Evolutionary conservation across 2,888 invertebrate genomes (phyloP).

Genomic region (Drosophila algonquin): DNA sequence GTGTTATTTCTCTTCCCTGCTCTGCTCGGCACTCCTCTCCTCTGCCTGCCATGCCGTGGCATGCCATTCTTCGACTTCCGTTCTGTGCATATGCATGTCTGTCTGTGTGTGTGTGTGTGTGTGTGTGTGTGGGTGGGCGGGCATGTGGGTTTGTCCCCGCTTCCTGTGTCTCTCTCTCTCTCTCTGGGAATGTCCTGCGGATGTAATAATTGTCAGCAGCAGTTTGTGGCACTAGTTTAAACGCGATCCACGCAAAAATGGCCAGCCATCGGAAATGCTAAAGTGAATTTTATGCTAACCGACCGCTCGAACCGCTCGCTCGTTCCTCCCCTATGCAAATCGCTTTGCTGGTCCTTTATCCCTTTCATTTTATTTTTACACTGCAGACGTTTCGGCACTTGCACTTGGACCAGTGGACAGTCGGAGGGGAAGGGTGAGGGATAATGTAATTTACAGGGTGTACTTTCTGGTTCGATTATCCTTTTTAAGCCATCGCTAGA

Average conservation of each 20-base stretch:
- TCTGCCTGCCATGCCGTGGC: no score
- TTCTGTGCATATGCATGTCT: slow-evolving; percentile 24
- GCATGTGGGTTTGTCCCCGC: slow-evolving; percentile 15
- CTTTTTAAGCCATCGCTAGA: slow-evolving; percentile 24
- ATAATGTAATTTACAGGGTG: background rate
- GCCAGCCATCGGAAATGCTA: slow-evolving; percentile 65
- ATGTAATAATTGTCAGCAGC: slow-evolving; percentile 79
- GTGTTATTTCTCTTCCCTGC: background rate
- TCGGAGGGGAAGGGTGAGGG: background rate
- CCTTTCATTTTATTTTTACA: slow-evolving; percentile 15
- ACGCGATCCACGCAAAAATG: slow-evolving; percentile 63
- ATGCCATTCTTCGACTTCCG: slow-evolving; percentile 14
- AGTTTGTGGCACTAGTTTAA: slow-evolving; percentile 67
- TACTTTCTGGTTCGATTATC: slow-evolving; percentile 25
- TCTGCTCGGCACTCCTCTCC: background rate
- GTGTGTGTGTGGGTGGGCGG: background rate
- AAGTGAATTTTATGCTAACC: slow-evolving; percentile 72
- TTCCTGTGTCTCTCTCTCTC: slow-evolving; percentile 28
- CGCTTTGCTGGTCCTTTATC: slow-evolving; percentile 6
- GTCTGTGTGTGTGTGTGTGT: slow-evolving; percentile 6
- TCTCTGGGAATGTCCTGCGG: slow-evolving; percentile 60
- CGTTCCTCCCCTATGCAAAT: slow-evolving; percentile 13
- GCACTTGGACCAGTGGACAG: background rate
- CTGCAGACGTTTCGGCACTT: background rate
- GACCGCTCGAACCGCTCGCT: slow-evolving; percentile 12